Conservation (phyloP, 2,113 vertebrate genomes). For the Seriola aureovittata region DNA sequence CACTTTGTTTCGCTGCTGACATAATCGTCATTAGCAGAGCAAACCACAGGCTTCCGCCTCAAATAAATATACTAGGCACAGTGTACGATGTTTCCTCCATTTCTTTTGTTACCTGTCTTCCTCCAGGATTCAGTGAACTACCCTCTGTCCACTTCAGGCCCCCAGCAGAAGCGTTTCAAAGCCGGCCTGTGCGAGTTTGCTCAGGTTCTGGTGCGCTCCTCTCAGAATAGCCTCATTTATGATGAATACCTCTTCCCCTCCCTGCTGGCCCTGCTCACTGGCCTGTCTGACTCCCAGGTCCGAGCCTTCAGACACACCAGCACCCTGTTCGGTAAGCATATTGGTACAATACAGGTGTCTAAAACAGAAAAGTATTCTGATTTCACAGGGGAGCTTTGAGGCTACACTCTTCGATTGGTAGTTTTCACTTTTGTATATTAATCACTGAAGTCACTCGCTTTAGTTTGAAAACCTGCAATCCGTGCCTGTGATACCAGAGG, state of each 20-base stretch:
- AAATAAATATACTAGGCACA: not conserved
- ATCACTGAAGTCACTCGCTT: not conserved
- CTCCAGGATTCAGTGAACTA: constrained; percentile 86
- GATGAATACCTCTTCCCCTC: constrained; percentile 88
- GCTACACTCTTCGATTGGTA: no score
- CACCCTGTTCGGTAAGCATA: constrained; percentile 88
- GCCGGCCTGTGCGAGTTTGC: constrained; percentile 86
- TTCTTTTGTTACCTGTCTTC: constrained; percentile 3
- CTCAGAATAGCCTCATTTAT: constrained; percentile 86
- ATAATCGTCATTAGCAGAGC: constrained; percentile 35
- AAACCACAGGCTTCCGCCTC: constrained; percentile 2
- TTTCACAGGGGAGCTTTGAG: no score
- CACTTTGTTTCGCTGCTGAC: constrained; percentile 28
- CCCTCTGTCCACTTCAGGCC: constrained; percentile 83
- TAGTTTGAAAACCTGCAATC: not conserved
- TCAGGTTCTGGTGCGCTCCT: constrained; percentile 82
- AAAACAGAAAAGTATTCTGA: no score
- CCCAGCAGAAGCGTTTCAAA: constrained; percentile 85
- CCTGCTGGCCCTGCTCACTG: constrained; percentile 88
- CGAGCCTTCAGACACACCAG: constrained; percentile 94
- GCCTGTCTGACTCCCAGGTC: constrained; percentile 92
- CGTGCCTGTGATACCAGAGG: not conserved
- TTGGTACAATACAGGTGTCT: not conserved
- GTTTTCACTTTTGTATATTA: not conserved
- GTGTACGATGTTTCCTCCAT: not conserved